Conservation (phyloP, 1,140 invertebrate species). For the Drosophila ananassae region DNA sequence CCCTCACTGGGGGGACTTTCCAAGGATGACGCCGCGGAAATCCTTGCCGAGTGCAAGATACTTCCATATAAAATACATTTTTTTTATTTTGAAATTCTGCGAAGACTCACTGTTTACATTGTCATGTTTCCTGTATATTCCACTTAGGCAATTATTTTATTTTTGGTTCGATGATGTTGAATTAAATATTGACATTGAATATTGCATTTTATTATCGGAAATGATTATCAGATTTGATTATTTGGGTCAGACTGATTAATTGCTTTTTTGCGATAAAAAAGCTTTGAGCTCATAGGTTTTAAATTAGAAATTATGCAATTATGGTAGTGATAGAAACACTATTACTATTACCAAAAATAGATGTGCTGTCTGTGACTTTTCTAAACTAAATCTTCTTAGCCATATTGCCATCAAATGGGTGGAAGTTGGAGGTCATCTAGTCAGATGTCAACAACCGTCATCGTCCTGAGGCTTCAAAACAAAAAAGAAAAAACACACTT, state of each 20-base stretch:
- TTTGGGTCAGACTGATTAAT: constrained; percentile 15
- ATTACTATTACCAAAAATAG: too few species aligned
- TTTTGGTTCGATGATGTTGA: constrained; percentile 14
- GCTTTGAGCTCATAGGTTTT: not conserved
- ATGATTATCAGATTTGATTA: constrained; percentile 8
- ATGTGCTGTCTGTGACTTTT: not conserved
- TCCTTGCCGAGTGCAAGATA: constrained; percentile 23
- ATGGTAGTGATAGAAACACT: too few species aligned
- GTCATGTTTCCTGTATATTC: not conserved
- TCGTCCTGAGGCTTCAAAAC: constrained; percentile 16
- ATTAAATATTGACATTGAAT: not conserved
- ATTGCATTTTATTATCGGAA: constrained; percentile 1
- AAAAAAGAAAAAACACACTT: constrained; percentile 33
- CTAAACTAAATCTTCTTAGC: not conserved
- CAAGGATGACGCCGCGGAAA: constrained; percentile 40
- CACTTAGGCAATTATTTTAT: constrained; percentile 2
- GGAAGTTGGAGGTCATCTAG: constrained; percentile 7
- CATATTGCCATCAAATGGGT: not conserved
- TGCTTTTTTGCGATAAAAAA: not conserved
- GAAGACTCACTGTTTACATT: not conserved
- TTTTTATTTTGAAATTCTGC: constrained; percentile 5
- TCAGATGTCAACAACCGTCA: constrained; percentile 42
- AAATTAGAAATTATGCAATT: too few species aligned
- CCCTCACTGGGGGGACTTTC: not conserved
- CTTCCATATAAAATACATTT: not conserved